phyloP scores from a whole-genome alignment of 2,888 invertebrate genomes.

The Actias luna region DNA sequence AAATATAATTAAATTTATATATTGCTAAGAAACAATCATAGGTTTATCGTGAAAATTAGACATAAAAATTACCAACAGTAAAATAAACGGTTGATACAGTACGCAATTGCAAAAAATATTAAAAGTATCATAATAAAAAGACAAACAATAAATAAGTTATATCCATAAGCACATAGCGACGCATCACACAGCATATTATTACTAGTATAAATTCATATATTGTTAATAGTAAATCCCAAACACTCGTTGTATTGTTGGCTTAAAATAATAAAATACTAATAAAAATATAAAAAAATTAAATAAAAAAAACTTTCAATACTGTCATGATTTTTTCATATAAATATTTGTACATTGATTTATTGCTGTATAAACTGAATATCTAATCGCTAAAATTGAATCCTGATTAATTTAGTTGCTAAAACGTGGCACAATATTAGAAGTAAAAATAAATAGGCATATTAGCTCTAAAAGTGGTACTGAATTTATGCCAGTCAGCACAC shows the following conservation, averaged over 20 bases:
- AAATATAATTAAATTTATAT: no score
- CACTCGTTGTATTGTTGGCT: conserved; percentile 14
- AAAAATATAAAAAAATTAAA: conserved; percentile 31
- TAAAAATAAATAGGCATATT: background rate
- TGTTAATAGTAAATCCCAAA: background rate
- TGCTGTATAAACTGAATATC: conserved; percentile 8
- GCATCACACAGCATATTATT: background rate
- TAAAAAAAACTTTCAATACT: conserved; percentile 42
- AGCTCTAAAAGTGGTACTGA: no score
- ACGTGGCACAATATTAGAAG: background rate
- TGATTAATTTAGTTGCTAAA: no score
- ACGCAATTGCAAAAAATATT: no score
- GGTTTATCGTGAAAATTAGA: no score
- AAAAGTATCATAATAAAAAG: no score
- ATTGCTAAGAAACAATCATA: no score
- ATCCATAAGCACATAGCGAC: background rate
- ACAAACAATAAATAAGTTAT: background rate
- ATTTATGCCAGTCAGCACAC: no score
- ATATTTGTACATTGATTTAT: conserved; percentile 2
- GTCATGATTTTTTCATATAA: conserved; percentile 47
- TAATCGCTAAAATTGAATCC: background rate
- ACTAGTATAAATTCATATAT: background rate
- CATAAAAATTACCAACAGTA: no score
- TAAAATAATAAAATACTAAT: conserved; percentile 22
- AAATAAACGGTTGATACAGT: no score